Evolutionary conservation across 2,888 invertebrate genomes (phyloP), one percentile per base, ranked within the genome.

Genomic region (Flabesymbios commensalis): DNA sequence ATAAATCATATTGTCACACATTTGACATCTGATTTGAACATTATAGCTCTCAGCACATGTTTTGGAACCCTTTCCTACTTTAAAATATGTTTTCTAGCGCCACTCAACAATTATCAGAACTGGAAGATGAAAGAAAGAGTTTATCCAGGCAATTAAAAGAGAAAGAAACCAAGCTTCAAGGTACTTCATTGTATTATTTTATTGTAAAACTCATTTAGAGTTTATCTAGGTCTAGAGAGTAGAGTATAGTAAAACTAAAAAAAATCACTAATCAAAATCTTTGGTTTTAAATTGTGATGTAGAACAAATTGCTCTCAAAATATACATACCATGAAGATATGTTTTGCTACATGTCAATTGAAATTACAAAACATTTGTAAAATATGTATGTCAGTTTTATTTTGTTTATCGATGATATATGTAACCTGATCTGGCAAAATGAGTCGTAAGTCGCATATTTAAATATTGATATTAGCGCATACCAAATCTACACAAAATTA

Each of bases 71-170:
- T 10, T 14, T n/a, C 19, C 22, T 7, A 51, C 10, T 28, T 51
- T 29, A 29, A 7, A 17, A 26, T 52, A 2, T 19, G 24, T 42
- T 10, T 72, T 71, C 41, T 57, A 78, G 78, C 7, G 71, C 76
- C 0, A 70, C 74, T 51, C 74, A 78, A 58, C 77, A 78, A 53
- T 61, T 77, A 45, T 63, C 55, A 2, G 71, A 75, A 49, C 55
- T 78, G 39, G 77, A 79, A 57, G 77, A 77, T 14, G 76, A 78
- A 57, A 70, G 75, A 36, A 77, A 75, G 64, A 70, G 66, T 29
- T 58, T 76, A 28, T 65, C 73, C 4, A 72, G 69, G 43, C 72
- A 74, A 29, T 63, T 79, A 2, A 79, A 78, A 64, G 75, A 78
- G 43, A 74, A 72, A 53, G 78, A 76, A 59, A 59, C 68, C 3